Percentiles rank a stretch among this genome's conserved stretches.
These are phyloP conservation scores for Pycnomerus fuliginosus DNA, from an alignment of 2,888 invertebrate genomes.

Conservation along the genomic window DNA sequence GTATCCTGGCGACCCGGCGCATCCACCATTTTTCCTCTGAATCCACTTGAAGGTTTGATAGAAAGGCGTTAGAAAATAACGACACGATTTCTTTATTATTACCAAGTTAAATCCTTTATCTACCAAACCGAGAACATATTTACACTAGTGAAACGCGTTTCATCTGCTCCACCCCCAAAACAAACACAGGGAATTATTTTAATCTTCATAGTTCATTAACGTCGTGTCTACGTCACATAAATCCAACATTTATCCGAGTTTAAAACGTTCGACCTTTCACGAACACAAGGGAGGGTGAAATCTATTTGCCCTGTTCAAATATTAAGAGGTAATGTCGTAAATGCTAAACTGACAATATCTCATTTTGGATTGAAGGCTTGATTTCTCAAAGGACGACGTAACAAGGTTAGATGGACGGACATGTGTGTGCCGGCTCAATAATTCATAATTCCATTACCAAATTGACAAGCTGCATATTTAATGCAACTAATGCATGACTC, in stretches of 20 bases:
- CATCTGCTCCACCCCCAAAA: conserved; percentile 13
- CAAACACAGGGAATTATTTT: conserved; percentile 28
- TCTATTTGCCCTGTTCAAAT: conserved; percentile 45
- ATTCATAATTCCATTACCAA: conserved; percentile 34
- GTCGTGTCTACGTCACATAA: conserved; percentile 26
- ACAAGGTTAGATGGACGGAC: conserved; percentile 33
- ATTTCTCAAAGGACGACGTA: conserved; percentile 36
- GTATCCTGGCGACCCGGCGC: no score
- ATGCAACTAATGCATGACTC: no score
- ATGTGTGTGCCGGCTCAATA: conserved; percentile 30
- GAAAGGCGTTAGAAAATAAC: no score
- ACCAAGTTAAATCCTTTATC: no score
- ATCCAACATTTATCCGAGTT: conserved; percentile 31
- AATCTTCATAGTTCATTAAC: conserved; percentile 33
- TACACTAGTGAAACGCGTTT: no score
- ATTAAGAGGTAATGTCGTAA: conserved; percentile 38
- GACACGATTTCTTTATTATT: no score
- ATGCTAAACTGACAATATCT: conserved; percentile 33
- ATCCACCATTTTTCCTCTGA: no score
- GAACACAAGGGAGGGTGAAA: conserved; percentile 33
- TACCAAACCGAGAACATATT: no score
- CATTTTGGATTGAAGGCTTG: conserved; percentile 29
- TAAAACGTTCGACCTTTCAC: conserved; percentile 27
- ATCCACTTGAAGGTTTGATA: no score
- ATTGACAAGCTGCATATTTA: conserved; percentile 26